phyloP scores from a whole-genome alignment of 2,888 invertebrate species.

The Cheilosia scutellata region DNA sequence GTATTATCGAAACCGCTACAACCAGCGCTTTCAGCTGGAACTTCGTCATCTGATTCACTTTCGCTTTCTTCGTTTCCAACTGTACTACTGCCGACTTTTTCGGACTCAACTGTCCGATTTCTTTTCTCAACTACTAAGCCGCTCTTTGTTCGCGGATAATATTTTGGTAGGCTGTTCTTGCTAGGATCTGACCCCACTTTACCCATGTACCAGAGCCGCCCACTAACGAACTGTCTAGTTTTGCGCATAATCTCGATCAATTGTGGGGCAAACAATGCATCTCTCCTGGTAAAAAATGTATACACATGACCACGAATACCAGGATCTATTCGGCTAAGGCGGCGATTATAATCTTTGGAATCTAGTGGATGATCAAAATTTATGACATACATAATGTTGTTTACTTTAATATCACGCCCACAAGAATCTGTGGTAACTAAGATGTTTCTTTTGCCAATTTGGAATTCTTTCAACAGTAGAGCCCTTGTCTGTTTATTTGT shows the following conservation, averaged over 20 bases:
- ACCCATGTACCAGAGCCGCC: constrained; percentile 91
- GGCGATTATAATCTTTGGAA: constrained; percentile 97
- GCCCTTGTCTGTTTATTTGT: constrained; percentile 96
- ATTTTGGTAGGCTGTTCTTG: neutral
- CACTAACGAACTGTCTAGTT: constrained; percentile 94
- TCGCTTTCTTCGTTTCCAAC: constrained; percentile 81
- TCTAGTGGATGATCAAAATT: constrained; percentile 98
- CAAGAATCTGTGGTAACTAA: constrained; percentile 98
- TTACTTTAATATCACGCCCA: constrained; percentile 96
- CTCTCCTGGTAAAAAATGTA: constrained; percentile 96
- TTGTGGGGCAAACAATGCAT: constrained; percentile 93
- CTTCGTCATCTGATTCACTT: neutral
- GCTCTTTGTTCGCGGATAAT: neutral
- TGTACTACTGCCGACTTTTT: constrained; percentile 26
- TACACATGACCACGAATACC: constrained; percentile 93
- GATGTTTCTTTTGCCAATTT: constrained; percentile 92
- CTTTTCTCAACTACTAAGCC: neutral
- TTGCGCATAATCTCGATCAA: constrained; percentile 93
- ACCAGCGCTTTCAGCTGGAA: neutral
- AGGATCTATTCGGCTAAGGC: constrained; percentile 94
- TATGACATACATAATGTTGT: constrained; percentile 96
- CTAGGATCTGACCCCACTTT: constrained; percentile 80
- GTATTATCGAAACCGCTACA: neutral
- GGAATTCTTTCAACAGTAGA: constrained; percentile 94
- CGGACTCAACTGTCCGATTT: too few species aligned